Percentiles rank a stretch among this genome's conserved stretches.
phyloP scores from a whole-genome alignment of 2,888 invertebrate species.

The Brachynemurus nebulosus region DNA sequence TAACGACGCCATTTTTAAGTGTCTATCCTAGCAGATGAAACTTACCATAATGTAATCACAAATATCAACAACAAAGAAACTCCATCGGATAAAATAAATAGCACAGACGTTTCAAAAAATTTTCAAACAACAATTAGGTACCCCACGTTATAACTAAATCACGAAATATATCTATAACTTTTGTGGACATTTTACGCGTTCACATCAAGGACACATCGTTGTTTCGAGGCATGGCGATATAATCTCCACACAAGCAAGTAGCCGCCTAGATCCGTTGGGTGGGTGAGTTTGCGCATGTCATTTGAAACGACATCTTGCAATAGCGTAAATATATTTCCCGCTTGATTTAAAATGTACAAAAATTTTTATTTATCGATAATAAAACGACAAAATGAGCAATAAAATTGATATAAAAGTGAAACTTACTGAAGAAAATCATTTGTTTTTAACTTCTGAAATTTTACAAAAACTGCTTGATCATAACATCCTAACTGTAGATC shows the following conservation, averaged over 20 bases:
- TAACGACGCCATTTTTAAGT: slow-evolving; percentile 37
- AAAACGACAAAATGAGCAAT: too few species aligned
- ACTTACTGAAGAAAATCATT: slow-evolving; percentile 21
- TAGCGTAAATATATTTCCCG: slow-evolving; percentile 10
- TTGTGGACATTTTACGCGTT: slow-evolving; percentile 33
- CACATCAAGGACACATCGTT: slow-evolving; percentile 32
- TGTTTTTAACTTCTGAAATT: slow-evolving; percentile 31
- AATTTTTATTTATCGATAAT: too few species aligned
- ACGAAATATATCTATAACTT: slow-evolving; percentile 36
- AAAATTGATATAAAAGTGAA: slow-evolving; percentile 8
- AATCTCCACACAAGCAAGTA: slow-evolving; percentile 23
- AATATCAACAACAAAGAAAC: slow-evolving; percentile 40
- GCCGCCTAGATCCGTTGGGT: slow-evolving; percentile 19
- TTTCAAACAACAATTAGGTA: slow-evolving; percentile 36
- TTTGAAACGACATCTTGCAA: slow-evolving; percentile 15
- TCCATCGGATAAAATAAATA: slow-evolving; percentile 41
- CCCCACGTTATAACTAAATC: slow-evolving; percentile 37
- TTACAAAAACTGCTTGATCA: slow-evolving; percentile 35
- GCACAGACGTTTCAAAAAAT: slow-evolving; percentile 31
- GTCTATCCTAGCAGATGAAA: slow-evolving; percentile 31
- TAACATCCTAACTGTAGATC: slow-evolving; percentile 38
- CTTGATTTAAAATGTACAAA: background rate
- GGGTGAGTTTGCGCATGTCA: slow-evolving; percentile 18
- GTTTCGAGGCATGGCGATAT: slow-evolving; percentile 40
- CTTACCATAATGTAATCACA: slow-evolving; percentile 55